Evolutionary conservation across 2,888 invertebrate species (phyloP).

Genomic region (Eilema caniola): DNA sequence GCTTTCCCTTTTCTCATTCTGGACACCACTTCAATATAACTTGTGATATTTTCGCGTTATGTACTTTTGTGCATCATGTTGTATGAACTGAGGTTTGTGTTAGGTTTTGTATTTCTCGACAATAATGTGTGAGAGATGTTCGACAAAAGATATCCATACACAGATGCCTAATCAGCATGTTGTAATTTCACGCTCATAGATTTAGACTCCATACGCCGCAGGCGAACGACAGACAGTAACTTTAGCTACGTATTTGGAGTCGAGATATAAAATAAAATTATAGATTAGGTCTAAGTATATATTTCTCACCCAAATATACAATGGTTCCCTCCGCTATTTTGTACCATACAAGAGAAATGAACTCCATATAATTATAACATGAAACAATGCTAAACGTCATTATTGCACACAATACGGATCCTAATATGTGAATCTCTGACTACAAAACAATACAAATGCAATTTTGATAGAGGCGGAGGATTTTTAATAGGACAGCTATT

Average conservation of each 20-base stretch:
- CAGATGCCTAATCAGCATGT: neutral
- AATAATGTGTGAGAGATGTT: too few species aligned
- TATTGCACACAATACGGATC: neutral
- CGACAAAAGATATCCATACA: too few species aligned
- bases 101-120: too few species aligned
- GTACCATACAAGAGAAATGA: neutral
- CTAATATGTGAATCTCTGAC: neutral
- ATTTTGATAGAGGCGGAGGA: neutral
- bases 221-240: neutral
- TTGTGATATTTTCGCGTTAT: too few species aligned
- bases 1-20: neutral
- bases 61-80: too few species aligned
- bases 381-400: neutral
- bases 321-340: neutral
- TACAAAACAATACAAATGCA: neutral
- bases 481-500: neutral
- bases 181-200: too few species aligned
- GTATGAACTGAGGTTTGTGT: too few species aligned
- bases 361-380: neutral
- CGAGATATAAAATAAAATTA: neutral
- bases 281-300: conserved; percentile 3
- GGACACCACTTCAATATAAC: too few species aligned
- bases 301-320: neutral
- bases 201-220: neutral
- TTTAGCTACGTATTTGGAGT: neutral